Conservation (phyloP, 2,113 vertebrate genomes). For the Orientallactaga bullata region DNA sequence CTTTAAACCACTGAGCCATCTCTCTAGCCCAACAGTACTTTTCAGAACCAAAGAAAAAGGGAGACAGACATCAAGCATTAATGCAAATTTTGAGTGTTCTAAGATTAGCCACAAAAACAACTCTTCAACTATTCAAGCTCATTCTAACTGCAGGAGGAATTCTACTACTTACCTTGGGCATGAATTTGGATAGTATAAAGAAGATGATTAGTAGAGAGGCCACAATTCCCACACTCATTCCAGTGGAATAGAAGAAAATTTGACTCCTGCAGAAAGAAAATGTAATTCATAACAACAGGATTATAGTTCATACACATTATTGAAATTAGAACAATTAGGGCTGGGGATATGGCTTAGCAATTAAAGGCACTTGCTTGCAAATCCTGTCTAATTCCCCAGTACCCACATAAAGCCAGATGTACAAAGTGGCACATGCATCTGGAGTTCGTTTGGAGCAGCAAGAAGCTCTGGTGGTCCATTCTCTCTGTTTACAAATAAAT, state of each 20-base stretch:
- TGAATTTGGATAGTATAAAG: slow-evolving; percentile 92
- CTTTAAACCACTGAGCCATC: too few species aligned
- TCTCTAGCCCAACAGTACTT: neutral
- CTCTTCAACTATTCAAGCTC: neutral
- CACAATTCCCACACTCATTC: slow-evolving; percentile 94
- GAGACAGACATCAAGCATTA: slow-evolving; percentile 17
- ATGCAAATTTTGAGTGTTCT: slow-evolving; percentile 28
- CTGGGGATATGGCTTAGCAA: too few species aligned
- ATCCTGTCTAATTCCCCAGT: too few species aligned
- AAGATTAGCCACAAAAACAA: neutral
- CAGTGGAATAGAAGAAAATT: slow-evolving; percentile 95
- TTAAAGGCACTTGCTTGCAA: too few species aligned
- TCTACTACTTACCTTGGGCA: slow-evolving; percentile 92
- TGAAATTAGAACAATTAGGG: slow-evolving; percentile 11
- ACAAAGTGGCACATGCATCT: too few species aligned
- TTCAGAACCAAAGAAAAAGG: slow-evolving; percentile 52
- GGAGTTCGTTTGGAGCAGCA: too few species aligned
- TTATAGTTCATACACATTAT: neutral
- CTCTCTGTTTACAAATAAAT: too few species aligned
- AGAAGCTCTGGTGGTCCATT: too few species aligned
- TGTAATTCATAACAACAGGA: neutral
- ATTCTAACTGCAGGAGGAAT: neutral
- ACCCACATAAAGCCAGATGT: too few species aligned
- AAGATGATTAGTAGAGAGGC: slow-evolving; percentile 96
- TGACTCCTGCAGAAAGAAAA: slow-evolving; percentile 90